A percentile compares a stretch with the other conserved stretches of the same genome.
Conservation (phyloP, 1,140 invertebrate genomes). For the Uloborus diversus region DNA sequence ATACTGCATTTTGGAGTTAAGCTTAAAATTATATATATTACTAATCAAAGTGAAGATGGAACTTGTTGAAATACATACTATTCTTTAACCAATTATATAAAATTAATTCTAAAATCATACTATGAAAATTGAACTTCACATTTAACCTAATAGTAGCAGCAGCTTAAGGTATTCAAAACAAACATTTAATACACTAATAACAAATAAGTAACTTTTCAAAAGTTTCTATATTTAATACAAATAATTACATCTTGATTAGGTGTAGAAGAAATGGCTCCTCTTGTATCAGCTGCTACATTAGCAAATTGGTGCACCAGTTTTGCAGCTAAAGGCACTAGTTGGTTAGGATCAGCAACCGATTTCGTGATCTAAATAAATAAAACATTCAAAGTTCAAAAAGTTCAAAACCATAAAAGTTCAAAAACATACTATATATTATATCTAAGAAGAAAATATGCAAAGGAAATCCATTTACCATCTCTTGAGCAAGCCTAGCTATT, state of each 20-base stretch:
- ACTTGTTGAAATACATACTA: no score
- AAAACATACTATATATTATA: neutral
- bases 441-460: no score
- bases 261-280: constrained; percentile 86
- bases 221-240: neutral
- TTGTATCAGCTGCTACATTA: constrained; percentile 84
- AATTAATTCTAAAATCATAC: neutral
- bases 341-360: constrained; percentile 74
- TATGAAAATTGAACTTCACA: neutral
- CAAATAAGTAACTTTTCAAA: neutral
- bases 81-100: no score
- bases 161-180: no score
- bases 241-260: constrained; percentile 69
- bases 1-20: no score
- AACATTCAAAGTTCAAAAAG: neutral
- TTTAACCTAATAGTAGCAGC: neutral
- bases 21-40: no score
- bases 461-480: constrained; percentile 77
- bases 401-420: neutral
- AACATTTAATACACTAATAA: neutral
- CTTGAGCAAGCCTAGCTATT: constrained; percentile 89
- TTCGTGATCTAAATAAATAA: constrained; percentile 72
- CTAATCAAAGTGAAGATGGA: no score
- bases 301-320: constrained; percentile 89
- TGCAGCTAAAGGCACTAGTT: constrained; percentile 81